These are phyloP conservation scores for cattle (Bos taurus) DNA, from an alignment of 2,113 vertebrate genomes.

Conservation along the genomic window DNA sequence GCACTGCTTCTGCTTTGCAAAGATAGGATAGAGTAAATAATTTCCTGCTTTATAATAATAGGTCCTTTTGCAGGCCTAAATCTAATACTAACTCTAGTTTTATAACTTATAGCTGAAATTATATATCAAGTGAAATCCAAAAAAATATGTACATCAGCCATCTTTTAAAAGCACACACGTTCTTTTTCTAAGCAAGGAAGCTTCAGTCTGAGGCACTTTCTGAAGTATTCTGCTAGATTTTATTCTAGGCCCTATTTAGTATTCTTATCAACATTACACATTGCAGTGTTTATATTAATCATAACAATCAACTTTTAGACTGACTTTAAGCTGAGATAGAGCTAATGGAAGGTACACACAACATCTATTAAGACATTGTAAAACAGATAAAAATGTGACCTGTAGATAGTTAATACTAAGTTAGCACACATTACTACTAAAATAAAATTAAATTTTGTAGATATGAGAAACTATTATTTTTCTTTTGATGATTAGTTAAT, in stretches of 20 bases:
- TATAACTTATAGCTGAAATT: not conserved
- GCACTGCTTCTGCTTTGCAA: constrained; percentile 14
- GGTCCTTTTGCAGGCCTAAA: not conserved
- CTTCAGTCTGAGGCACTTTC: not conserved
- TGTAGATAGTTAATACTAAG: not conserved
- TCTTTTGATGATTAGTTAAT: not conserved
- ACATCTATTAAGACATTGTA: not conserved
- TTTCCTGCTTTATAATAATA: not conserved
- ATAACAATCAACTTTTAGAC: not conserved
- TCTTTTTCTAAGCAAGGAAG: not conserved
- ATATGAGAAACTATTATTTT: not conserved
- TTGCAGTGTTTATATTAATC: not conserved
- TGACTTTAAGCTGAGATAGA: not conserved
- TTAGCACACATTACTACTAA: not conserved
- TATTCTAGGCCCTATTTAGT: not conserved
- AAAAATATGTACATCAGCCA: not conserved
- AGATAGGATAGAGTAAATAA: constrained; percentile 50
- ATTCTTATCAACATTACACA: not conserved
- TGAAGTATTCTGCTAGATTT: not conserved
- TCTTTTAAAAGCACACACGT: not conserved
- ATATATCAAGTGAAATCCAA: not conserved
- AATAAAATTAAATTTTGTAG: not conserved
- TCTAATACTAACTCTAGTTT: not conserved
- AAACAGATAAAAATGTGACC: not conserved
- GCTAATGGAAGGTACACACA: not conserved